Conservation (phyloP, 1,140 invertebrate species). For the Diploscapter pachys region DNA sequence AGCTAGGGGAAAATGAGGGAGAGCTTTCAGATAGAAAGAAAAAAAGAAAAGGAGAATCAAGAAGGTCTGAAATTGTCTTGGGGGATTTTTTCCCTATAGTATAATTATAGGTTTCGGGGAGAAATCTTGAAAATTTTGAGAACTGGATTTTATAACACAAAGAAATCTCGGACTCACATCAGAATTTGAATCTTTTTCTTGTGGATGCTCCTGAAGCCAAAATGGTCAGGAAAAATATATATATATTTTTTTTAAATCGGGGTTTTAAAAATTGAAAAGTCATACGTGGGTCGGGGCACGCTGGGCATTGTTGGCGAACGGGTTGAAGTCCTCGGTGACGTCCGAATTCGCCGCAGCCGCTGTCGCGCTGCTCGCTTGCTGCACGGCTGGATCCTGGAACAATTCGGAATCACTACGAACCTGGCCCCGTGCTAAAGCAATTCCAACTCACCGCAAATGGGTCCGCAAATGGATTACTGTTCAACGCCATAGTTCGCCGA, state of each 20-base stretch:
- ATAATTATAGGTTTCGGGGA: too few relatives aligned
- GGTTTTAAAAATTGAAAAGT: too few relatives aligned
- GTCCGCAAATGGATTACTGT: constrained; percentile 58
- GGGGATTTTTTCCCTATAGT: too few relatives aligned
- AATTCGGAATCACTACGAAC: constrained; percentile 15
- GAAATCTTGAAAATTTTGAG: too few relatives aligned
- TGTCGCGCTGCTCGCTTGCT: constrained; percentile 32
- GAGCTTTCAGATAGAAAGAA: too few relatives aligned
- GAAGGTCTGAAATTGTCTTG: too few relatives aligned
- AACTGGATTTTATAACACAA: too few relatives aligned
- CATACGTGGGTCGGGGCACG: too few relatives aligned
- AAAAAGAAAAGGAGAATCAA: too few relatives aligned
- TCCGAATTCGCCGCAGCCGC: constrained; percentile 14
- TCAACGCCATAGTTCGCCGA: constrained; percentile 30
- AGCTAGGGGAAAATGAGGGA: too few relatives aligned
- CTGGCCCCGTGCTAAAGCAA: constrained; percentile 16
- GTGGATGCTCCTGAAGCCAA: background rate
- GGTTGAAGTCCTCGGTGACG: constrained; percentile 54
- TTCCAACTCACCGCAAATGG: constrained; percentile 48
- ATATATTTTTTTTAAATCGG: background rate
- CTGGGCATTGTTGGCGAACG: constrained; percentile 44
- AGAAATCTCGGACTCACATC: too few relatives aligned
- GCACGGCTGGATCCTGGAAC: constrained; percentile 49
- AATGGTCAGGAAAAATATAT: too few relatives aligned
- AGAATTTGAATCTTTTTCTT: background rate